These are phyloP conservation scores for Xenotilapia caudafasciata DNA, from an alignment of 2,113 vertebrate genomes.

Conservation along the genomic window DNA sequence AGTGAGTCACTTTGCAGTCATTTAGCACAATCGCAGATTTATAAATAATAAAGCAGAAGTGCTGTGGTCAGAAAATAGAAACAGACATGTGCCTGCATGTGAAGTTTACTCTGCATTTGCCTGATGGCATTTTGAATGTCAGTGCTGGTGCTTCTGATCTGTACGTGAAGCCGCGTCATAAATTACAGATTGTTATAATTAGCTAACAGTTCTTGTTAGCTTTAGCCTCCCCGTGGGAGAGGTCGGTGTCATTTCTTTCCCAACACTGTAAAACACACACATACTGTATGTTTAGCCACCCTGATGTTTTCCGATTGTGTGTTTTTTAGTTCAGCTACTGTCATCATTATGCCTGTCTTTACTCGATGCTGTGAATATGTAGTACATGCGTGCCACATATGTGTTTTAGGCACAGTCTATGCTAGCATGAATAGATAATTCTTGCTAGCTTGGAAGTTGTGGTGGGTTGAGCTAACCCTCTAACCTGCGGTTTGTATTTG, in stretches of 20 bases:
- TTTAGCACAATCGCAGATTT: background rate
- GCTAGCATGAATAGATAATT: background rate
- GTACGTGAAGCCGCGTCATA: fast-evolving
- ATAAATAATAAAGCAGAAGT: background rate
- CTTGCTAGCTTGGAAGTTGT: background rate
- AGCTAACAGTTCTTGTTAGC: background rate
- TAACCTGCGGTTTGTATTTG: background rate
- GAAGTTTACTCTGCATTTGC: background rate
- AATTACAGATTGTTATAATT: background rate
- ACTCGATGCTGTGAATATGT: background rate
- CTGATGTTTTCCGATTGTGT: background rate
- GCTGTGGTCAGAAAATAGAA: background rate
- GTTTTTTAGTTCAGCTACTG: background rate
- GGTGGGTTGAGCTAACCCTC: background rate
- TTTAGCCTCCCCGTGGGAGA: fast-evolving
- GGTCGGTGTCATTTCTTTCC: background rate
- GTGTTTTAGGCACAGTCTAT: background rate
- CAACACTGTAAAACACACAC: background rate
- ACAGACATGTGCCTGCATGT: background rate
- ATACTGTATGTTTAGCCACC: background rate
- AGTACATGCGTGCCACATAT: background rate
- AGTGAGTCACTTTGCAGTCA: background rate
- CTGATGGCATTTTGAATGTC: background rate
- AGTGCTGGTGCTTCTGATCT: background rate
- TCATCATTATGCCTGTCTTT: background rate